Evolutionary conservation across 2,797 vertebrate genomes (phyloP), one percentile per base, ranked within the genome.

Genomic region (Mycteria americana): DNA sequence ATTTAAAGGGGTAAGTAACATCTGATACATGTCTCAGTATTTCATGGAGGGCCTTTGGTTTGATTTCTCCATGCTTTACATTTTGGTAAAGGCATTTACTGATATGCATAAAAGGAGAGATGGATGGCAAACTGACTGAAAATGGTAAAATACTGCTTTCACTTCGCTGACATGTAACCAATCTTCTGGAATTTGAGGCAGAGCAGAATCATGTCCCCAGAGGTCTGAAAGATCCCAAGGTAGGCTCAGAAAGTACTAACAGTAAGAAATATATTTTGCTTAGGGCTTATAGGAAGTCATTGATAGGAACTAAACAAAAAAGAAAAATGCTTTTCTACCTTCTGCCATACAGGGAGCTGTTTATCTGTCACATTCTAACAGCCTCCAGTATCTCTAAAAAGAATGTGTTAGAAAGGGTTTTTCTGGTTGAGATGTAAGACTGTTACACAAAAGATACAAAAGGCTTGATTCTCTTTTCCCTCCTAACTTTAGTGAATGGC

Each of bases 381-480:
- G 77, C 27, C 24, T 74, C 31, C 35, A 86, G 33, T n/a, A 92
- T 85, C 43, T 83, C 57, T 89, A 75, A 88, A 91, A 95, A 85
- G 24, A 37, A 41, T 93, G 93, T 9, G 2, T 90, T 93, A 69
- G 67, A 87, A 94, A 91, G 37, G 9, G 6, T 12, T 89, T 92
- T 83, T 85, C 87, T 70, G 91, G 72, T 43, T 94, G 76, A 91
- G 31, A 51, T 56, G 41, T 59, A 86, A 91, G 86, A 62, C 75
- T 84, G 43, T 80, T 80, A 60, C 41, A 94, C 76, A 95, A 87
- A 94, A 89, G 93, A 64, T 54, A 95, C 67, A 94, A 93, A 93
- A 83, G 57, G 3, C 19, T 88, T 85, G n/a, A 77, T 88, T 93
- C 85, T 91, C 85, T 80, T 91, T 88, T 73, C 60, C 57, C 67